Conservation (phyloP, 2,113 vertebrate species). For the Labeo rohita region DNA sequence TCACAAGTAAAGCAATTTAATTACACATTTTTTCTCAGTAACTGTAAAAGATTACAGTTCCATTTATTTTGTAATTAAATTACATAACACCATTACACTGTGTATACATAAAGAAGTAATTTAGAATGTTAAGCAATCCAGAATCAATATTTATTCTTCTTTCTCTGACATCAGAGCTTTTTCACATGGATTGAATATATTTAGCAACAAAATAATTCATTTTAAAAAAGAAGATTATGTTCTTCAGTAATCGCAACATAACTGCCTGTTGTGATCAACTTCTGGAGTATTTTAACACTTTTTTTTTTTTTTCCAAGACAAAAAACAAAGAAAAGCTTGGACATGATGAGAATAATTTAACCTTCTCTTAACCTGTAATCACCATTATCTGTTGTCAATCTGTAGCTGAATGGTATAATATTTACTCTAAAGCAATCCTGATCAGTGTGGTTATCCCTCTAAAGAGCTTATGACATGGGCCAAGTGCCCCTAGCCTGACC, state of each 20-base stretch:
- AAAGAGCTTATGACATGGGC: slow-evolving; percentile 40
- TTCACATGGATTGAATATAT: background rate
- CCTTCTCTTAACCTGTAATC: background rate
- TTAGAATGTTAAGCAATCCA: background rate
- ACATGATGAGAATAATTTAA: background rate
- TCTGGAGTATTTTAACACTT: background rate
- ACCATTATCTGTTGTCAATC: background rate
- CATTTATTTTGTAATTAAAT: too few species aligned
- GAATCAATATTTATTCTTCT: slow-evolving; percentile 11
- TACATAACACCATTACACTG: too few species aligned
- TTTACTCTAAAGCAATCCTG: slow-evolving; percentile 36
- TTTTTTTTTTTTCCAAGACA: background rate
- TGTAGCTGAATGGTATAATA: slow-evolving; percentile 31
- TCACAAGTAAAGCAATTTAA: too few species aligned
- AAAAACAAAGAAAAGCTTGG: background rate
- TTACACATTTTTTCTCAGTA: too few species aligned
- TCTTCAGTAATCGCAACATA: background rate
- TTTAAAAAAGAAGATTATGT: background rate
- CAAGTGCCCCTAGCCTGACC: slow-evolving; percentile 39
- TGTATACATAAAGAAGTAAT: background rate
- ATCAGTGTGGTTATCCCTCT: slow-evolving; percentile 36
- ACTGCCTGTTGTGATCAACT: background rate
- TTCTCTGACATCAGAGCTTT: background rate
- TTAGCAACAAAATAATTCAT: background rate
- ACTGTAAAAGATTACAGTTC: too few species aligned